Conservation (phyloP, 2,113 vertebrate genomes). For the Forbesichthys papilliferus region DNA sequence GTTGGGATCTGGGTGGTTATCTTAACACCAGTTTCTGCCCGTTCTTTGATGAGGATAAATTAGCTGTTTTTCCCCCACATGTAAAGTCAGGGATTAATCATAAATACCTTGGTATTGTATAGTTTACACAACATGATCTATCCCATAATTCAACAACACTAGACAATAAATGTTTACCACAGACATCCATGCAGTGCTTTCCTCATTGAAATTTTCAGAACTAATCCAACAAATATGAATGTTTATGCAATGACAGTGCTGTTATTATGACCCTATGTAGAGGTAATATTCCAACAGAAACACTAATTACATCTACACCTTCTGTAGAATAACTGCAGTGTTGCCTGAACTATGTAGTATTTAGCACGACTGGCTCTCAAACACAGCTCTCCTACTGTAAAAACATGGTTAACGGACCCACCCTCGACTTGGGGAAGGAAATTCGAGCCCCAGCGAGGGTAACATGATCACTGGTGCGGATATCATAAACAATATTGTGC, state of each 20-base stretch:
- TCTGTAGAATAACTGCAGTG: constrained; percentile 27
- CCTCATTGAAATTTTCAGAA: constrained; percentile 27
- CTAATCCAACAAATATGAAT: constrained; percentile 49
- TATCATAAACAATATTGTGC: constrained; percentile 62
- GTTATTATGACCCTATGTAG: constrained; percentile 54
- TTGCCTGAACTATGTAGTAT: constrained; percentile 55
- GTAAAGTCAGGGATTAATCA: constrained; percentile 66
- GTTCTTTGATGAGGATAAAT: too few relatives aligned
- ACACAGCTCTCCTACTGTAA: constrained; percentile 13
- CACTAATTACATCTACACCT: constrained; percentile 22
- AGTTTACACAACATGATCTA: constrained; percentile 64
- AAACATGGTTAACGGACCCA: constrained; percentile 19
- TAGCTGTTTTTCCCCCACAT: constrained; percentile 60
- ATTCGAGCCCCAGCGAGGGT: constrained; percentile 53
- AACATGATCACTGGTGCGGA: constrained; percentile 66
- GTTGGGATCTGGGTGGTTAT: too few relatives aligned
- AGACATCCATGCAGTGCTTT: constrained; percentile 64
- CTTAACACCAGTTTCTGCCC: too few relatives aligned
- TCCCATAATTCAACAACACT: constrained; percentile 64
- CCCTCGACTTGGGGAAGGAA: neutral
- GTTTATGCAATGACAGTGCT: constrained; percentile 60
- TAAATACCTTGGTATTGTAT: constrained; percentile 58
- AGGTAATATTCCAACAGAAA: constrained; percentile 51
- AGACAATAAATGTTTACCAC: constrained; percentile 67
- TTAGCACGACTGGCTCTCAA: constrained; percentile 19